A percentile compares a stretch with the other conserved stretches of the same genome.
Conservation (phyloP, 2,888 invertebrate species). For the Agapostemon virescens region DNA sequence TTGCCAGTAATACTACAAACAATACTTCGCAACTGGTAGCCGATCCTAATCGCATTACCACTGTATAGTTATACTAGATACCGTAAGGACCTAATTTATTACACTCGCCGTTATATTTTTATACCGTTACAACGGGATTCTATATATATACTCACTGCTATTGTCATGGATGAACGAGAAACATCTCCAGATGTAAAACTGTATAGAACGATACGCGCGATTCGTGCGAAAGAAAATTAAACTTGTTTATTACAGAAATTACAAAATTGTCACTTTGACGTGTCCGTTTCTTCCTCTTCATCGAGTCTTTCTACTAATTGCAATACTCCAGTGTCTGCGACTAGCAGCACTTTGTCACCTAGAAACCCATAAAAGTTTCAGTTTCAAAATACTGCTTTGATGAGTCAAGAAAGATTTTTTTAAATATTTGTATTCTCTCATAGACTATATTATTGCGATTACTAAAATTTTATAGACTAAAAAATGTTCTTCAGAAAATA, state of each 20-base stretch:
- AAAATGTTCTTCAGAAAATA: too few relatives aligned
- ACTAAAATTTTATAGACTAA: too few relatives aligned
- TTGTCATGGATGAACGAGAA: constrained; percentile 15
- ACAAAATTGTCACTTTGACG: background rate
- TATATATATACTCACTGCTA: constrained; percentile 6
- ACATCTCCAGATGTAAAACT: constrained; percentile 25
- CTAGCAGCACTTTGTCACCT: constrained; percentile 67
- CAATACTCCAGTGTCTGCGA: constrained; percentile 61
- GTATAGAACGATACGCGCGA: constrained; percentile 17
- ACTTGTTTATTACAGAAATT: constrained; percentile 39
- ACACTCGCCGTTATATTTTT: constrained; percentile 16
- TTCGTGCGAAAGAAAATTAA: constrained; percentile 27
- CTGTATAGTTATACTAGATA: constrained; percentile 51
- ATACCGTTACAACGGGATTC: constrained; percentile 8
- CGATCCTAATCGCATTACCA: constrained; percentile 63
- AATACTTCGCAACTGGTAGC: constrained; percentile 45
- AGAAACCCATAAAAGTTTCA: constrained; percentile 27
- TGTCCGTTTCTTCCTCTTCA: background rate
- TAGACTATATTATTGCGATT: too few relatives aligned
- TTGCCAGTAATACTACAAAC: constrained; percentile 61
- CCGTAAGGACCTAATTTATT: constrained; percentile 30
- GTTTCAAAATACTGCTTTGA: background rate
- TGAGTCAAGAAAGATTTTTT: background rate
- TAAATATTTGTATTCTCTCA: too few relatives aligned
- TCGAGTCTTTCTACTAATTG: constrained; percentile 56